Percentiles rank a stretch among this genome's conserved stretches.
phyloP scores from a whole-genome alignment of 2,113 vertebrate species.

The Pogonocichla stellata region DNA sequence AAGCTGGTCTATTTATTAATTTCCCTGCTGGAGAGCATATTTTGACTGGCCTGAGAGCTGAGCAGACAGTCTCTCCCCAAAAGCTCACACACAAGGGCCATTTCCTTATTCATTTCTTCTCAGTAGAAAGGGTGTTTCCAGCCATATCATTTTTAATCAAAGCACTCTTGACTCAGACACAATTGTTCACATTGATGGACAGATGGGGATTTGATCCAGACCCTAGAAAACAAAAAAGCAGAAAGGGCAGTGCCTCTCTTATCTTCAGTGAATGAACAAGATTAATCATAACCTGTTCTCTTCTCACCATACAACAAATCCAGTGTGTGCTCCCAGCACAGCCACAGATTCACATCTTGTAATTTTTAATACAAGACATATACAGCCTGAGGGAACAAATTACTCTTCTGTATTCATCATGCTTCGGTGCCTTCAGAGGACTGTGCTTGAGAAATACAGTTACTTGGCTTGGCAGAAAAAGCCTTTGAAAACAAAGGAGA shows the following conservation, averaged over 20 bases:
- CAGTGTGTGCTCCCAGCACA: constrained; percentile 51
- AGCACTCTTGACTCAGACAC: constrained; percentile 53
- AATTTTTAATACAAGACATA: constrained; percentile 67
- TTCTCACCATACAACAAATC: constrained; percentile 54
- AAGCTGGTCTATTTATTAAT: constrained; percentile 45
- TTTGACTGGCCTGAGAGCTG: constrained; percentile 50
- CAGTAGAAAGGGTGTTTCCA: constrained; percentile 50
- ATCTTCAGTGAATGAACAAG: constrained; percentile 41
- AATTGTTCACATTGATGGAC: constrained; percentile 59
- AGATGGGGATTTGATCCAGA: constrained; percentile 51
- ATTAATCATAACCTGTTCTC: constrained; percentile 65
- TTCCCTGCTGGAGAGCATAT: constrained; percentile 59
- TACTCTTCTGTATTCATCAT: constrained; percentile 62
- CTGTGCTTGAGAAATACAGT: constrained; percentile 52
- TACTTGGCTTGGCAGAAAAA: constrained; percentile 49
- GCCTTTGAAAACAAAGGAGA: constrained; percentile 58
- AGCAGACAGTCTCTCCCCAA: constrained; percentile 51
- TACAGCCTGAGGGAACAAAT: constrained; percentile 69
- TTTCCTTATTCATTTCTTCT: constrained; percentile 52
- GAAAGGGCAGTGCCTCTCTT: constrained; percentile 42
- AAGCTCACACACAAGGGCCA: constrained; percentile 41
- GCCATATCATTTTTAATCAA: constrained; percentile 61
- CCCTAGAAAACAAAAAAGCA: constrained; percentile 22
- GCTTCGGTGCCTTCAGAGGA: constrained; percentile 64
- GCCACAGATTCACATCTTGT: constrained; percentile 61